These are phyloP conservation scores for Chelonus insularis DNA, from an alignment of 1,140 invertebrate genomes.

Conservation along the genomic window DNA sequence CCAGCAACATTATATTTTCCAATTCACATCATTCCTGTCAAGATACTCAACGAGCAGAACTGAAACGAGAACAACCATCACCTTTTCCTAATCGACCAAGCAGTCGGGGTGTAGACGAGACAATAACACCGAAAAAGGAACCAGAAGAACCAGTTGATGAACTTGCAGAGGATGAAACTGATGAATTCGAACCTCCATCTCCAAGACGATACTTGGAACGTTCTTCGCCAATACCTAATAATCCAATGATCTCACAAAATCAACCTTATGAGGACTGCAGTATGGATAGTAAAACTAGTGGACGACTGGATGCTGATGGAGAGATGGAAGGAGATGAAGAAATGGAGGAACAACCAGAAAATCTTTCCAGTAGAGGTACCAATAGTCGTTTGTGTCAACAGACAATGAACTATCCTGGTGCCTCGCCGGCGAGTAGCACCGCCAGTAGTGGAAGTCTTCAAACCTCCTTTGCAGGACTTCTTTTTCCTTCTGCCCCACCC, in stretches of 20 bases:
- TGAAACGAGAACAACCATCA: conserved; percentile 1
- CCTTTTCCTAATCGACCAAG: background rate
- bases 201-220: conserved; percentile 47
- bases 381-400: background rate
- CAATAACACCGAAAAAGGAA: conserved; percentile 68
- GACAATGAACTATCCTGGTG: conserved; percentile 53
- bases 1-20: background rate
- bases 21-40: conserved; percentile 28
- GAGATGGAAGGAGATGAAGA: conserved; percentile 65
- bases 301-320: conserved; percentile 62
- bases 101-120: background rate
- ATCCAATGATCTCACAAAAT: conserved; percentile 60
- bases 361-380: conserved; percentile 74
- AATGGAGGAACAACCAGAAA: conserved; percentile 77
- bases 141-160: conserved; percentile 60
- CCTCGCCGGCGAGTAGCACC: conserved; percentile 55
- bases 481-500: conserved; percentile 51
- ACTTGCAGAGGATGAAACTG: conserved; percentile 62
- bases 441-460: conserved; percentile 56
- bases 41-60: background rate
- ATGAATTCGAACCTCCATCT: conserved; percentile 57
- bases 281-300: conserved; percentile 71
- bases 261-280: conserved; percentile 74
- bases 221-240: conserved; percentile 41
- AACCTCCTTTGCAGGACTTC: conserved; percentile 53